These are phyloP conservation scores for Chiloscyllium punctatum DNA, from an alignment of 2,797 vertebrate genomes.

Conservation along the genomic window DNA sequence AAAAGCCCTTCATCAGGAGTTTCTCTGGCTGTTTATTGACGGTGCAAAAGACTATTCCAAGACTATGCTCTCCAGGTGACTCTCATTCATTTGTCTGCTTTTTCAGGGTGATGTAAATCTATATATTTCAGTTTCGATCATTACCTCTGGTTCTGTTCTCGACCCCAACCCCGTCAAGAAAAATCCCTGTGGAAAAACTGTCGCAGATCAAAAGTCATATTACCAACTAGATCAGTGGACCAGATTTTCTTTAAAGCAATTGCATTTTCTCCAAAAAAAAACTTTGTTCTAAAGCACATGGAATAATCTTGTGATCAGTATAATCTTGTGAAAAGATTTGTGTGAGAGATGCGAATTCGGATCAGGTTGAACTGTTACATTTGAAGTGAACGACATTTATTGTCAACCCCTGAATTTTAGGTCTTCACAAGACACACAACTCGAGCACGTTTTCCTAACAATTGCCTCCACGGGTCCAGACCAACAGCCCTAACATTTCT, in stretches of 20 bases:
- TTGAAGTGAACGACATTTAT: not conserved
- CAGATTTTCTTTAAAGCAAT: not conserved
- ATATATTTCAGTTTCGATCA: not conserved
- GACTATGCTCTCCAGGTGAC: not conserved
- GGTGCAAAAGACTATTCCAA: constrained; percentile 7
- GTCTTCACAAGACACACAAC: not conserved
- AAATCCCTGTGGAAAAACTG: not conserved
- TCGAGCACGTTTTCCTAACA: not conserved
- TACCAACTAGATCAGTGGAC: not conserved
- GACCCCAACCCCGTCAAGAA: not conserved
- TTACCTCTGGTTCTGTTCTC: not conserved
- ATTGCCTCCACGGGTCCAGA: not conserved
- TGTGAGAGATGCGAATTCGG: not conserved
- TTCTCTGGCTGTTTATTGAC: not conserved
- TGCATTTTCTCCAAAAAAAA: not conserved
- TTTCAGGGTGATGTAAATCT: not conserved
- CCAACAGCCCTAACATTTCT: not conserved
- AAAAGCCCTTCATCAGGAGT: not conserved
- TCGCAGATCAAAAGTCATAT: not conserved
- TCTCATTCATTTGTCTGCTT: not conserved
- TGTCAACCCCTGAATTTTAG: not conserved
- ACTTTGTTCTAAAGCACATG: not conserved
- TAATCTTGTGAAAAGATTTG: not conserved
- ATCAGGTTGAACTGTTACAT: not conserved
- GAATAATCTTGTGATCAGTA: not conserved